phyloP scores from a whole-genome alignment of 2,113 vertebrate genomes.

The Epinephelus moara region DNA sequence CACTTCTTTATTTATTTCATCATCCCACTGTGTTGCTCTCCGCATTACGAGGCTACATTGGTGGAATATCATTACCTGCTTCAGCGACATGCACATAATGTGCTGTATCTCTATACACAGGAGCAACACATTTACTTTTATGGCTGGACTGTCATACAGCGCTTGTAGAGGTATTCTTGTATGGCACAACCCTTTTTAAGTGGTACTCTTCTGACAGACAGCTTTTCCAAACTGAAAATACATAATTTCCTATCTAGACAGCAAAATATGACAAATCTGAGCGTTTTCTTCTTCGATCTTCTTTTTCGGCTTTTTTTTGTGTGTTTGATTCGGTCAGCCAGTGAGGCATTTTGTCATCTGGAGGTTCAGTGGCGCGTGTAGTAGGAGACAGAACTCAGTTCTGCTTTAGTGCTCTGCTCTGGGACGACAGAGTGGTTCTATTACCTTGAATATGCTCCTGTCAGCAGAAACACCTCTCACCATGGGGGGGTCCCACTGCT shows the following conservation, averaged over 20 bases:
- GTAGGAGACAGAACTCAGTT: constrained; percentile 80
- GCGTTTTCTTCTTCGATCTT: constrained; percentile 71
- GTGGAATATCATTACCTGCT: constrained; percentile 51
- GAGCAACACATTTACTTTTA: constrained; percentile 16
- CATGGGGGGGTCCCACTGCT: constrained; percentile 53
- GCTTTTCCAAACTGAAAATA: constrained; percentile 59
- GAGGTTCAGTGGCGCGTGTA: constrained; percentile 74
- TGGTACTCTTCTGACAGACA: constrained; percentile 23
- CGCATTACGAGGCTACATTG: background rate
- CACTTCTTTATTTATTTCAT: constrained; percentile 49
- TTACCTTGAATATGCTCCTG: constrained; percentile 83
- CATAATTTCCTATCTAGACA: constrained; percentile 53
- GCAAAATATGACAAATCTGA: constrained; percentile 68
- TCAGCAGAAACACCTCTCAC: constrained; percentile 80
- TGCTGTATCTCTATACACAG: background rate
- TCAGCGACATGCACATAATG: constrained; percentile 14
- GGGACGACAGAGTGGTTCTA: constrained; percentile 76
- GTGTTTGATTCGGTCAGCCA: constrained; percentile 76
- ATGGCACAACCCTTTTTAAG: constrained; percentile 14
- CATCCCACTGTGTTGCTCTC: constrained; percentile 16
- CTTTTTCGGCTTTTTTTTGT: constrained; percentile 63
- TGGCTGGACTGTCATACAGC: background rate
- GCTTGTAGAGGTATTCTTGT: background rate
- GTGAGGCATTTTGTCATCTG: constrained; percentile 80
- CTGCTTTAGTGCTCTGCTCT: constrained; percentile 76